Base-by-base conservation (phyloP, 2,113 vertebrate genomes). In the Eclectus roratus region DNA sequence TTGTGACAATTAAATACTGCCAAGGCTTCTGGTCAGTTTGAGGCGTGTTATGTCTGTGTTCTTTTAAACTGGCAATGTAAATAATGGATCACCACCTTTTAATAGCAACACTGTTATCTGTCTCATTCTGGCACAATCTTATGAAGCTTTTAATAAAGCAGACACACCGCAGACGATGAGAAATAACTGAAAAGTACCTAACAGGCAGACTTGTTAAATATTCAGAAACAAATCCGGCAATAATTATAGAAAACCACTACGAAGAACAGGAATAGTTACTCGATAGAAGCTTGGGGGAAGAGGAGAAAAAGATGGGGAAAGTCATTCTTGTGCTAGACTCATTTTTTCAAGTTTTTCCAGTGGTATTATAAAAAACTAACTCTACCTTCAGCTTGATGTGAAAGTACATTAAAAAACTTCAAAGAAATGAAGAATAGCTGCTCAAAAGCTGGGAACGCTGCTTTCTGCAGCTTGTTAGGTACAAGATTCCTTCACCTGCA, bases 321-420 rank as follows among this genome's bases (percentile, higher is more conserved):
- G 94, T 68, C 87, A 52, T 74, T 92, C 78, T 70, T 79, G 21
- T 81, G 52, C 46, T 91, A 77, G 72, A 88, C 72, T 73, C 17
- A 60, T 84, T 91, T 94, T 95, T 97, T 92, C 85, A 92, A 95
- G 91, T 91, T 93, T 91, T 96, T 92, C 94, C 91, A 94, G 93
- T 80, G 50, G 74, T 91, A 87, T 73, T 73, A 58, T 15, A 91
- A 93, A 72, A 79, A 44, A 49, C 33, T 1, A 56, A 25, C 44
- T 91, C 88, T 63, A 85, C 37, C 35, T 72, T 89, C 85, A 95
- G 63, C 71, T 80, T 71, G 76, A 86, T 71, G 50, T 78, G 60
- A 91, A 95, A 91, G 31, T 68, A 15, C 43, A 89, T 85, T 89
- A 56, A 88, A 94, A 96, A 92, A 80, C 92, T 96, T 95, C 74